phyloP scores from a whole-genome alignment of 64 coral and sea anemone genomes.

The Anthopleura sola region DNA sequence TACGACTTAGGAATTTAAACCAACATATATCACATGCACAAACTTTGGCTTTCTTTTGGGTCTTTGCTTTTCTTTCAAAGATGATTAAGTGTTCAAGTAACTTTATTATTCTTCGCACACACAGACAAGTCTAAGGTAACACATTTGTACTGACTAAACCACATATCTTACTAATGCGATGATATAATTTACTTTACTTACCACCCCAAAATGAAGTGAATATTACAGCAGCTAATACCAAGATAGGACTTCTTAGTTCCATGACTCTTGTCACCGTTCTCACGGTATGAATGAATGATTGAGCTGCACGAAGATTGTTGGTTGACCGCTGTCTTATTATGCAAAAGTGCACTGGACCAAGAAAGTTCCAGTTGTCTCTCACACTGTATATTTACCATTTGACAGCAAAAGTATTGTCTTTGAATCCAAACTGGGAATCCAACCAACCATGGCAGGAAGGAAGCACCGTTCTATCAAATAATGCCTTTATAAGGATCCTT shows the following conservation, averaged over 20 bases:
- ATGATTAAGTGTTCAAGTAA: neutral
- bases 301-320: neutral
- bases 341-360: constrained; percentile 13
- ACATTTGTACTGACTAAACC: neutral
- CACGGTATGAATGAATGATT: neutral
- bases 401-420: neutral
- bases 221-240: neutral
- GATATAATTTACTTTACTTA: constrained; percentile 9
- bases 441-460: constrained; percentile 14
- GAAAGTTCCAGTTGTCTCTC: constrained; percentile 4
- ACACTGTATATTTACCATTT: neutral
- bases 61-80: neutral
- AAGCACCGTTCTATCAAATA: neutral
- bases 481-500: constrained; percentile 19
- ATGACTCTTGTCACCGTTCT: neutral
- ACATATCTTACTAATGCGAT: neutral
- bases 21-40: neutral
- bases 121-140: neutral
- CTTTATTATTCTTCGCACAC: neutral
- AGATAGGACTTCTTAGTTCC: neutral
- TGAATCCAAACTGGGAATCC: neutral
- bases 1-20: neutral
- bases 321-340: constrained; percentile 18
- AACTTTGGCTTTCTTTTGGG: neutral
- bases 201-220: neutral